These are phyloP conservation scores for Deilephila porcellus DNA, from an alignment of 2,888 invertebrate species.

Conservation along the genomic window DNA sequence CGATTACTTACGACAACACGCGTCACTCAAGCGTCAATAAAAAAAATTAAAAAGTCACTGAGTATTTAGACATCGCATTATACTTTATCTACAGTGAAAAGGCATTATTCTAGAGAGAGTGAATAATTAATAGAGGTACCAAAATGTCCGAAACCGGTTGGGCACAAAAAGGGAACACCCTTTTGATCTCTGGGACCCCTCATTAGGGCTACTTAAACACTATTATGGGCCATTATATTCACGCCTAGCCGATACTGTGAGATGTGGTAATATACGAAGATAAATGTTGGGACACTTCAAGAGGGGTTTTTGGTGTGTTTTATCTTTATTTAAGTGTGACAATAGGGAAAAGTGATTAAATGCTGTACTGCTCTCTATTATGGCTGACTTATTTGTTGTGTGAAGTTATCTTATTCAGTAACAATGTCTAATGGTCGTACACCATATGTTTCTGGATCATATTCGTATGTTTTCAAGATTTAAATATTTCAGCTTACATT, in stretches of 20 bases:
- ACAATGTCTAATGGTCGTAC: too few species aligned
- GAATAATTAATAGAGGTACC: slow-evolving; percentile 51
- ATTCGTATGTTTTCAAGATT: too few species aligned
- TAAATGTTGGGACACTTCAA: slow-evolving; percentile 10
- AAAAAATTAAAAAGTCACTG: too few species aligned
- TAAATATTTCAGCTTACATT: too few species aligned
- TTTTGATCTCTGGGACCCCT: slow-evolving; percentile 53
- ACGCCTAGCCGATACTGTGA: slow-evolving; percentile 44
- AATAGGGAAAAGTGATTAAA: background rate
- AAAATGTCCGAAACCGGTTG: slow-evolving; percentile 50
- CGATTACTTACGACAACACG: too few species aligned
- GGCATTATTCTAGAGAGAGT: slow-evolving; percentile 12
- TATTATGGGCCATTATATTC: slow-evolving; percentile 73
- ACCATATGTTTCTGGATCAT: too few species aligned
- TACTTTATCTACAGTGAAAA: too few species aligned
- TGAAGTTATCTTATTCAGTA: background rate
- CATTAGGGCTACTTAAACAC: slow-evolving; percentile 75
- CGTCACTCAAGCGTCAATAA: too few species aligned
- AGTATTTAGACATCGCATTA: too few species aligned
- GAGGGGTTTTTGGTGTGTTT: slow-evolving; percentile 19
- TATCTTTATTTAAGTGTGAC: slow-evolving; percentile 1
- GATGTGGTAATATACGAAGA: slow-evolving; percentile 23
- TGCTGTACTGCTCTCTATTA: background rate
- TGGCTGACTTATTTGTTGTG: background rate
- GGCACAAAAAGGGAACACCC: slow-evolving; percentile 51